These are phyloP conservation scores for Drosophila cardini DNA, from an alignment of 1,140 invertebrate genomes.

Conservation along the genomic window DNA sequence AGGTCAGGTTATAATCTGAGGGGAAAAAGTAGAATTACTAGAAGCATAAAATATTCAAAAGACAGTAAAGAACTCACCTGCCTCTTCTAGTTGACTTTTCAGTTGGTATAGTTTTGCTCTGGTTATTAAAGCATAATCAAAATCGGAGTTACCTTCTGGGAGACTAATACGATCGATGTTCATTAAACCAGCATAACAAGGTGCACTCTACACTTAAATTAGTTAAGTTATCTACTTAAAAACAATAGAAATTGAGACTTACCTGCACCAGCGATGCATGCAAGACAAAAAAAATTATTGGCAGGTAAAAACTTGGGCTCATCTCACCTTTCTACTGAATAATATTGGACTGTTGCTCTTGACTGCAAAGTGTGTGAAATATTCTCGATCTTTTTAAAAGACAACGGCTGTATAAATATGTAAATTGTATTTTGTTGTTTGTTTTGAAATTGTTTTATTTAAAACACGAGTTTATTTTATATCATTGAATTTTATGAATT, in stretches of 20 bases:
- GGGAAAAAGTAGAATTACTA: not conserved
- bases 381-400: not conserved
- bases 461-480: not conserved
- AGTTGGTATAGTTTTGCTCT: slow-evolving; percentile 11
- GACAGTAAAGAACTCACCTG: slow-evolving; percentile 31
- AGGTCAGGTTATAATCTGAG: slow-evolving; percentile 28
- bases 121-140: not conserved
- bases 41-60: not conserved
- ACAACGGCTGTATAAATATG: slow-evolving; percentile 58
- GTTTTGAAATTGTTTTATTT: not conserved
- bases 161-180: not conserved
- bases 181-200: not conserved
- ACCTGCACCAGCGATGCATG: slow-evolving; percentile 5
- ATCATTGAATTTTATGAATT: slow-evolving; percentile 2
- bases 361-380: not conserved
- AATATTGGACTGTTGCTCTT: slow-evolving; percentile 6
- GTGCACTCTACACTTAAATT: not conserved
- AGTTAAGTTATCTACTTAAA: not conserved
- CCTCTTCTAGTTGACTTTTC: slow-evolving; percentile 3
- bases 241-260: not conserved
- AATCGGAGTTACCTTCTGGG: not conserved
- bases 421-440: not conserved
- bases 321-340: slow-evolving; percentile 4
- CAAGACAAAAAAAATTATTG: not conserved
- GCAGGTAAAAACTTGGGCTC: slow-evolving; percentile 4